Conservation (phyloP, 2,888 invertebrate genomes). For the Lingula anatina region DNA sequence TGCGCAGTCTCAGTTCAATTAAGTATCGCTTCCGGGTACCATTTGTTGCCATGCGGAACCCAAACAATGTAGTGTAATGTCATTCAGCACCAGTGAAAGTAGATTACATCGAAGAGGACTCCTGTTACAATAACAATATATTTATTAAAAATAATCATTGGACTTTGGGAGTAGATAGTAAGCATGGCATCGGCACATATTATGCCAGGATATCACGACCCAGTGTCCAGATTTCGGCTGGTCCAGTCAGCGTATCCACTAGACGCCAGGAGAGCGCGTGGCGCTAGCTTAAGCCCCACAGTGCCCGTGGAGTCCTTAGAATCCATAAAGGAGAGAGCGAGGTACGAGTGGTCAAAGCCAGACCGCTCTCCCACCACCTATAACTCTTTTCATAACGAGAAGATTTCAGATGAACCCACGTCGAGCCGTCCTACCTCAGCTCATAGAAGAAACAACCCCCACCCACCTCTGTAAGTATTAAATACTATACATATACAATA, state of each 20-base stretch:
- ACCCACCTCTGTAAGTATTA: conserved; percentile 37
- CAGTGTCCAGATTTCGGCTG: conserved; percentile 25
- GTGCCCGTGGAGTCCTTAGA: conserved; percentile 20
- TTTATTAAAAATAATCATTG: neutral
- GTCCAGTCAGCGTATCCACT: conserved; percentile 28
- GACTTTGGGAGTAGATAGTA: neutral
- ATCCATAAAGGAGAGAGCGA: conserved; percentile 26
- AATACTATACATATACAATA: too few species aligned
- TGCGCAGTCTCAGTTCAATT: too few species aligned
- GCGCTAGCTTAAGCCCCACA: conserved; percentile 12
- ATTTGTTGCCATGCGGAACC: too few species aligned
- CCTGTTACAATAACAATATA: too few species aligned
- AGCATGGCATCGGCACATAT: conserved; percentile 39
- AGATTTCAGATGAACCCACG: conserved; percentile 20
- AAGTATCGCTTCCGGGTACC: too few species aligned
- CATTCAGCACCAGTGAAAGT: too few species aligned
- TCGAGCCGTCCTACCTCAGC: conserved; percentile 27
- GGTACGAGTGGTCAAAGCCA: conserved; percentile 23
- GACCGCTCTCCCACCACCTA: conserved; percentile 28
- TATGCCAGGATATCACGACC: conserved; percentile 36
- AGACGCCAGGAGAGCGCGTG: conserved; percentile 14
- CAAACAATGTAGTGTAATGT: too few species aligned
- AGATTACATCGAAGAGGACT: too few species aligned
- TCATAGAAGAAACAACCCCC: conserved; percentile 38
- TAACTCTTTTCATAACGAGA: conserved; percentile 20